Base-by-base conservation (phyloP, 2,797 vertebrate species). In the Myripristis jacobus region DNA sequence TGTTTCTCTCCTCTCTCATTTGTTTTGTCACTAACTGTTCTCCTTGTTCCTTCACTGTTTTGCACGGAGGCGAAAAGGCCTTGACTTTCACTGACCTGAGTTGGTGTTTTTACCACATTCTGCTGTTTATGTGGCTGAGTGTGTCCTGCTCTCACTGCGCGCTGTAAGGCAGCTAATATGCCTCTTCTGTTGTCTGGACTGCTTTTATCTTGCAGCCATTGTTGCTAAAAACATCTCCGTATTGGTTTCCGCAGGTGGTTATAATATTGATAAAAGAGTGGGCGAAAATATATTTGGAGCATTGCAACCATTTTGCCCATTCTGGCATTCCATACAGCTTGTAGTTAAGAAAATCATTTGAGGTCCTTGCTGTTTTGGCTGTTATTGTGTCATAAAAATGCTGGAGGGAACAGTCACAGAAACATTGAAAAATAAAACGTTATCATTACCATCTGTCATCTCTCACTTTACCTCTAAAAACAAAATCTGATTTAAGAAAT, bases 191-290 rank as follows among this genome's bases (percentile, higher is more conserved):
- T 7, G 24, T 29, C 29, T 52, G 15, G 22, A 13, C 13, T 29
- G 24, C n/a, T 56, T 56, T 19, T 34, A 2, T 19, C 27, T 34
- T 11, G 24, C 6, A 22, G 51, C 24, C 12, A 13, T 34, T 27
- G 53, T 0, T 4, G 51, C 27, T 0, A 1, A 24, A 62, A 69
- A 31, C 8, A 19, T 46, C 64, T 71, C 51, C 59, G 53, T 58
- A 50, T 3, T 68, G 18, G 8, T 50, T 63, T 61, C 43, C 13
- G 65, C 78, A 78, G 46, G 56, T 69, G 63, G 12, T 72, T 69
- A 50, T 62, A 22, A 73, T 73, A 67, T 31, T 51, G 61, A 79
- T 63, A 66, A 76, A 76, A 63, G 61, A 53, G 27, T 16, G 44
- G 69, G 54, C 22, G 50, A 29, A 60, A 52, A 54, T 58, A 34